phyloP scores from a whole-genome alignment of 2,797 vertebrate species.

The Clamator glandarius region DNA sequence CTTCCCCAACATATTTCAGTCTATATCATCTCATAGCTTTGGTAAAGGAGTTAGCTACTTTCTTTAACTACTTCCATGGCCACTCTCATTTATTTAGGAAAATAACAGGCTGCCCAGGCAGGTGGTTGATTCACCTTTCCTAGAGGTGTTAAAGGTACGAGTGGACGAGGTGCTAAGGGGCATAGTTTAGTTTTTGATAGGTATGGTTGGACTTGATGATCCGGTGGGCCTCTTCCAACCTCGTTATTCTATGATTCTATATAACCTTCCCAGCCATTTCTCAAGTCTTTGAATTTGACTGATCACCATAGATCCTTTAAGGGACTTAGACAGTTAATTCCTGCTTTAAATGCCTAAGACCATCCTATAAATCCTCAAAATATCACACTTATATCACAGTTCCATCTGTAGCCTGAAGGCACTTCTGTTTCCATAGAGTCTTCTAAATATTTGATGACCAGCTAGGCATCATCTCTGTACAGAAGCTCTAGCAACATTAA shows the following conservation, averaged over 20 bases:
- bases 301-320: not conserved
- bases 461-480: not conserved
- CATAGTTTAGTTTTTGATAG: too few species aligned
- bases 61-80: not conserved
- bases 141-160: too few species aligned
- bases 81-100: not conserved
- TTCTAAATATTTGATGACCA: not conserved
- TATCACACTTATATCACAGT: not conserved
- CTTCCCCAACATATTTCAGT: not conserved
- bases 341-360: not conserved
- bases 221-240: too few species aligned
- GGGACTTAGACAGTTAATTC: not conserved
- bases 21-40: not conserved
- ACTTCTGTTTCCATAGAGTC: not conserved
- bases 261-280: not conserved
- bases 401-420: not conserved
- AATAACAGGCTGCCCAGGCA: too few species aligned
- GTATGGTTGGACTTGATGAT: too few species aligned
- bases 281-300: not conserved
- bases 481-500: not conserved
- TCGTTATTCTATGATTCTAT: too few species aligned
- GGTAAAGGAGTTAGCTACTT: not conserved
- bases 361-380: slow-evolving; percentile 1
- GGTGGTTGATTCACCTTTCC: too few species aligned
- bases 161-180: too few species aligned